Percentiles rank a stretch among this genome's conserved stretches.
These are phyloP conservation scores for Dasyornis broadbenti DNA, from an alignment of 2,113 vertebrate genomes.

Conservation along the genomic window DNA sequence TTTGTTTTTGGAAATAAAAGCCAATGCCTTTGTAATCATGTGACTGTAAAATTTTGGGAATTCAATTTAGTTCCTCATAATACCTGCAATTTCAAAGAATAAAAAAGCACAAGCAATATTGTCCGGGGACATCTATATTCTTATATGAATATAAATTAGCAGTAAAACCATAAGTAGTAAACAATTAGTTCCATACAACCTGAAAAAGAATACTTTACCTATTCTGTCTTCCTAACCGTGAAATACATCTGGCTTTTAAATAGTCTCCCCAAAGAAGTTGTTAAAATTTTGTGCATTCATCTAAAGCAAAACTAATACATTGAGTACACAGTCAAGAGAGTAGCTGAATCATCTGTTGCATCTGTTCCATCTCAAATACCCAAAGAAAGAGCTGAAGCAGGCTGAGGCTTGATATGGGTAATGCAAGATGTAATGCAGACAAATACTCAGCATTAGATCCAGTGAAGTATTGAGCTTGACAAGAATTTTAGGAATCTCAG, in stretches of 20 bases:
- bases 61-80: background rate
- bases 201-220: background rate
- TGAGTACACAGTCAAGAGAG: background rate
- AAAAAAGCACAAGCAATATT: background rate
- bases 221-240: background rate
- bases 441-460: background rate
- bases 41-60: background rate
- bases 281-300: background rate
- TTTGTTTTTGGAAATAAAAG: background rate
- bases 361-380: background rate
- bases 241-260: background rate
- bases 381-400: background rate
- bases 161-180: background rate
- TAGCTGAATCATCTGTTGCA: background rate
- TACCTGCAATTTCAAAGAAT: background rate
- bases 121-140: background rate
- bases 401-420: background rate
- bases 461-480: background rate
- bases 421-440: background rate
- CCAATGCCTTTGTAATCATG: background rate
- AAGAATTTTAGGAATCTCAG: background rate
- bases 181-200: background rate
- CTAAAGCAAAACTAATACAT: background rate
- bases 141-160: background rate
- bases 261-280: background rate